Evolutionary conservation across 2,888 invertebrate species (phyloP).

Genomic region (Drosophila histrio): DNA sequence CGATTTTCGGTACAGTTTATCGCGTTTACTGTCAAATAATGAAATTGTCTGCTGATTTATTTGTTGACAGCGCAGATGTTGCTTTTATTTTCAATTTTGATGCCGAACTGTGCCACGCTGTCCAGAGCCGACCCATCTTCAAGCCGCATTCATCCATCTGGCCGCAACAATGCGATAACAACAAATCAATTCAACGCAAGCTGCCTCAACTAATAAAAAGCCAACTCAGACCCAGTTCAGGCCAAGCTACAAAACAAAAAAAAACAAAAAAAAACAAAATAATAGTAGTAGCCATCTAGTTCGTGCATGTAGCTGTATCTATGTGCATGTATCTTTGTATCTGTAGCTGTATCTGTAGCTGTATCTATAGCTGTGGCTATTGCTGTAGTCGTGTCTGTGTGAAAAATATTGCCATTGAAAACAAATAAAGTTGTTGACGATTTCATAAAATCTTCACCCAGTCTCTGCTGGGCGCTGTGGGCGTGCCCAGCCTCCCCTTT

Average conservation of each 20-base stretch:
- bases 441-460: slow-evolving; percentile 67
- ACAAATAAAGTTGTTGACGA: slow-evolving; percentile 79
- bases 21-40: slow-evolving; percentile 80
- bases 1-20: slow-evolving; percentile 74
- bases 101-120: slow-evolving; percentile 39
- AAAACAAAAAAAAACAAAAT: slow-evolving; percentile 1
- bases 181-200: slow-evolving; percentile 79
- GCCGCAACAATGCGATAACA: slow-evolving; percentile 77
- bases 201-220: slow-evolving; percentile 78
- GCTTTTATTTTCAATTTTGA: slow-evolving; percentile 80
- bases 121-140: slow-evolving; percentile 9
- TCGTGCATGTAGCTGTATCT: slow-evolving; percentile 39
- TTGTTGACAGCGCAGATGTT: slow-evolving; percentile 79
- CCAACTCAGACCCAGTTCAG: slow-evolving; percentile 10
- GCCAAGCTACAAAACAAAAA: not conserved
- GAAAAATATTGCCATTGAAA: slow-evolving; percentile 78
- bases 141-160: slow-evolving; percentile 53
- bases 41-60: slow-evolving; percentile 80
- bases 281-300: slow-evolving; percentile 52
- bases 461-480: not conserved
- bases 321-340: not conserved
- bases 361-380: not conserved
- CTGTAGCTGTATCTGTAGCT: not conserved
- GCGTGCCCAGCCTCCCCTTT: not conserved
- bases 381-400: slow-evolving; percentile 19